Base-by-base conservation (phyloP, 2,888 invertebrate species). In the Mamestra brassicae region DNA sequence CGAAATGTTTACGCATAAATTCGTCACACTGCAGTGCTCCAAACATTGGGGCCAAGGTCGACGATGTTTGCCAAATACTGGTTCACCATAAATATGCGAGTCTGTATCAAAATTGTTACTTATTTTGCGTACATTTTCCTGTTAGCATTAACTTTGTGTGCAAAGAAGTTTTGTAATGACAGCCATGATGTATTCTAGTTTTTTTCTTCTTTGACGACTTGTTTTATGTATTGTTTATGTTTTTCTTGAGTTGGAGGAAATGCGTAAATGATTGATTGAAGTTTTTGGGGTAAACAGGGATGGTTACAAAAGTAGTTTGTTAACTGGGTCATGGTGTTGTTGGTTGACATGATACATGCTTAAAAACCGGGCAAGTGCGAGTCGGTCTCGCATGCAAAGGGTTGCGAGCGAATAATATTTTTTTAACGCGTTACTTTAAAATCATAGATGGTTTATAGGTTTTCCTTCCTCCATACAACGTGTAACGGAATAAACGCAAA, bases 61-160 rank as follows among this genome's bases (percentile, higher is more conserved):
- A 50, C 38, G 62, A 17, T 75, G 75, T 79, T 76, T 74, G 71
- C 69, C 70, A 76, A 84, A 70, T 57, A 62, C 60, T 77, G 57
- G 47, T 54, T 57, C 42, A 71, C 45, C 70, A 61, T 70, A 84
- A 75, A 81, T 79, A 78, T 81, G 69, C 55, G 71, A 67, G 60
- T 26, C 38, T 67, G 45, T 60, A 64, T 73, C 71, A 65, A 81
- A 83, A 65, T 75, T 67, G 69, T 62, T 66, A 75, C 72, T 77
- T 85, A 85, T 85, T 75, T 74, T 60, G 64, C 26, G 42, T 76
- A 70, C 63, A 78, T 84, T 85, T 85, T 84, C 85, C 86, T 84
- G 85, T 84, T 82, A 65, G 26, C 67, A 67, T 11, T 73, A 86
- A 85, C 60, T 82, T 83, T 76, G 11, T 57, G 61, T 15, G 6